Evolutionary conservation across 2,888 invertebrate species (phyloP).

Genomic region (Incurvaria masculella): DNA sequence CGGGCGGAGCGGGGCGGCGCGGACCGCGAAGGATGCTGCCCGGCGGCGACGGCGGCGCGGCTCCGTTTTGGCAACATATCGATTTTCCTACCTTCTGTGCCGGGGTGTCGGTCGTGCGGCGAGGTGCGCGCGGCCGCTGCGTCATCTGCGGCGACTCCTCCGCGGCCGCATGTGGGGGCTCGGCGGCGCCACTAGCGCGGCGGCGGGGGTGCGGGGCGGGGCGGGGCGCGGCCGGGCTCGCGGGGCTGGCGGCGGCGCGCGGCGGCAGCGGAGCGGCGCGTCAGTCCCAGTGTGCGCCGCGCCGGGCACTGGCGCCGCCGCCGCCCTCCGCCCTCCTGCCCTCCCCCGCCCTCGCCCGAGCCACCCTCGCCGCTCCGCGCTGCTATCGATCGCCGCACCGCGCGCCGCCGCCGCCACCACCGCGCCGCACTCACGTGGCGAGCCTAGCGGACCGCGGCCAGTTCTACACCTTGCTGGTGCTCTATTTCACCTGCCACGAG

Average conservation of each 20-base stretch:
- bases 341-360: background rate
- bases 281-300: slow-evolving; percentile 26
- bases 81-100: slow-evolving; percentile 45
- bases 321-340: slow-evolving; percentile 15
- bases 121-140: slow-evolving; percentile 43
- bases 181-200: slow-evolving; percentile 19
- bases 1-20: background rate
- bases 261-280: slow-evolving; percentile 33
- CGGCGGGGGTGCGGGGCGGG: slow-evolving; percentile 13
- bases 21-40: background rate
- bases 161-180: slow-evolving; percentile 31
- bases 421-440: slow-evolving; percentile 26
- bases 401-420: slow-evolving; percentile 14
- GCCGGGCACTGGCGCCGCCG: slow-evolving; percentile 41
- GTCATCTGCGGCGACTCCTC: slow-evolving; percentile 53
- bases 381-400: slow-evolving; percentile 2
- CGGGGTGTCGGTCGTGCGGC: slow-evolving; percentile 26
- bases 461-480: slow-evolving; percentile 3
- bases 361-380: slow-evolving; percentile 34
- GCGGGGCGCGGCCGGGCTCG: slow-evolving; percentile 23
- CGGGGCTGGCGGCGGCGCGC: slow-evolving; percentile 18
- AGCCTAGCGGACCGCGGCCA: slow-evolving; percentile 18
- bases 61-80: slow-evolving; percentile 27
- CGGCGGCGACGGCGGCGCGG: slow-evolving; percentile 19
- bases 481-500: no score